These are phyloP conservation scores for Channallabes apus DNA, from an alignment of 2,797 vertebrate species.

Conservation along the genomic window DNA sequence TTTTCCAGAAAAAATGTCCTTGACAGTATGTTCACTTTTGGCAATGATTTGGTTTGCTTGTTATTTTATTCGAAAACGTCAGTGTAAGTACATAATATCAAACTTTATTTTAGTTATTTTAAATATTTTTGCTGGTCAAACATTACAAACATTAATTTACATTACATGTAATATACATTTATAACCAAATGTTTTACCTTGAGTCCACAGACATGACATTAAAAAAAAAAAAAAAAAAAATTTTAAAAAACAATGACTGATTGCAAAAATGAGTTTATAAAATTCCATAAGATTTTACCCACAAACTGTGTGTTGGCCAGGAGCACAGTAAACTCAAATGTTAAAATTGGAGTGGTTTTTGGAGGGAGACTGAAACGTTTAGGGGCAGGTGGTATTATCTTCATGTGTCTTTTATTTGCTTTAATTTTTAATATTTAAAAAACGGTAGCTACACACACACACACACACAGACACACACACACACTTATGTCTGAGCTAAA, in stretches of 20 bases:
- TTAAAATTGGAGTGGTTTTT: neutral
- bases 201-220: neutral
- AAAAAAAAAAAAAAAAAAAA: neutral
- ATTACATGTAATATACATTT: neutral
- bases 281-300: neutral
- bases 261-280: neutral
- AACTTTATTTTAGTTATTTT: neutral
- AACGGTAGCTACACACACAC: no score
- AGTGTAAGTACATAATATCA: neutral
- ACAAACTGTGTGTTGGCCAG: no score
- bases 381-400: neutral
- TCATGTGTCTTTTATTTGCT: no score
- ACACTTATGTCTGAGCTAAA: no score
- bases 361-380: neutral
- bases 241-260: neutral
- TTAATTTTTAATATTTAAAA: no score
- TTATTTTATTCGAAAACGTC: accelerated
- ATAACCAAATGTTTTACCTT: neutral
- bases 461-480: no score
- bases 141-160: neutral
- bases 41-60: neutral
- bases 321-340: neutral
- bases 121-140: neutral
- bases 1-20: neutral
- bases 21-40: neutral